Conservation (phyloP, 2,888 invertebrate genomes). For the Orgyia antiqua region DNA sequence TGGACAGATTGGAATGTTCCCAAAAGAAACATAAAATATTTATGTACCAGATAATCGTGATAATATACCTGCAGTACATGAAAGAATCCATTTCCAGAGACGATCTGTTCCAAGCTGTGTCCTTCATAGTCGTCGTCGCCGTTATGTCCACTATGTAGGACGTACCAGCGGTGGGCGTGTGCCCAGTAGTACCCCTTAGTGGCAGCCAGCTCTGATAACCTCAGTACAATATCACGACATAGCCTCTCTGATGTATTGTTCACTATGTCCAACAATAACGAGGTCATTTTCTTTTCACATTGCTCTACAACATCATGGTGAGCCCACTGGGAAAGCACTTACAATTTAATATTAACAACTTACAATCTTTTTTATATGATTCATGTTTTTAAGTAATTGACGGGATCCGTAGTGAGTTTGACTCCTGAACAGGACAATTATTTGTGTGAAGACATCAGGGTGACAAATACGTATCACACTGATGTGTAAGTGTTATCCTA, state of each 20-base stretch:
- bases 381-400: too few species aligned
- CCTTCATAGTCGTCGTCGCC: neutral
- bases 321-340: conserved; percentile 36
- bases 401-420: too few species aligned
- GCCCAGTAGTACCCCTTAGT: conserved; percentile 44
- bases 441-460: too few species aligned
- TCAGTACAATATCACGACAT: conserved; percentile 8
- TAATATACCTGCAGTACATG: conserved; percentile 52
- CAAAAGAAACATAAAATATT: too few species aligned
- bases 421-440: too few species aligned
- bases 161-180: conserved; percentile 19
- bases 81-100: conserved; percentile 42
- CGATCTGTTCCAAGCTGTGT: conserved; percentile 19
- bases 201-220: conserved; percentile 18
- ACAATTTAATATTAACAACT: too few species aligned
- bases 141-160: neutral
- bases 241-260: conserved; percentile 9
- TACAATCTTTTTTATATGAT: too few species aligned
- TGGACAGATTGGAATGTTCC: too few species aligned
- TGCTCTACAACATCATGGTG: conserved; percentile 36
- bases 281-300: conserved; percentile 26
- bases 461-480: too few species aligned
- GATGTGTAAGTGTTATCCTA: too few species aligned
- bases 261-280: conserved; percentile 27
- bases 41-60: too few species aligned